Conservation (phyloP, 2,888 invertebrate genomes). For the Oligia latruncula region DNA sequence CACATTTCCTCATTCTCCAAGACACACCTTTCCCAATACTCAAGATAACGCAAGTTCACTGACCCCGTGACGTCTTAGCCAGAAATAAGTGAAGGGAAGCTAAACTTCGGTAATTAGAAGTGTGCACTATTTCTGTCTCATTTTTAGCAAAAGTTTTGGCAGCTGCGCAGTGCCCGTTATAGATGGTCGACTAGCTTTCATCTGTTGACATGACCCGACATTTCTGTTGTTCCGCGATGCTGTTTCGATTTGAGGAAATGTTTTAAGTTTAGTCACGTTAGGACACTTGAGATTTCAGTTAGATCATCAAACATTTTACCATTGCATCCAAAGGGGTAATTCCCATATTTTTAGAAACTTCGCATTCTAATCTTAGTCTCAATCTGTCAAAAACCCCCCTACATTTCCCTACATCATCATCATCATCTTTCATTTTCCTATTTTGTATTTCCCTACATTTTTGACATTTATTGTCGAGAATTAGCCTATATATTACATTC, state of each 20-base stretch:
- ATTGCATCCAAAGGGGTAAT: neutral
- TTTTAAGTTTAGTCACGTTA: neutral
- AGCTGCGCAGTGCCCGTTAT: constrained; percentile 55
- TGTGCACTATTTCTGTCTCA: constrained; percentile 63
- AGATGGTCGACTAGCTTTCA: constrained; percentile 61
- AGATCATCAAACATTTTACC: neutral
- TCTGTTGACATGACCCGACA: constrained; percentile 62
- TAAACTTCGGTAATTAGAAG: constrained; percentile 63
- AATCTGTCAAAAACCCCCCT: neutral
- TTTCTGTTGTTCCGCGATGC: constrained; percentile 46
- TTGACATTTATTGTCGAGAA: neutral
- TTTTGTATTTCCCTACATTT: neutral
- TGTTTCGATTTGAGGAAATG: constrained; percentile 11
- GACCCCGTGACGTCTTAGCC: constrained; percentile 60
- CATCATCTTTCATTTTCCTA: too few relatives aligned
- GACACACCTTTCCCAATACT: constrained; percentile 31
- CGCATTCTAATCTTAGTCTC: neutral
- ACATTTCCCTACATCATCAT: neutral
- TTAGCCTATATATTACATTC: neutral
- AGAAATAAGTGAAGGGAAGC: constrained; percentile 61
- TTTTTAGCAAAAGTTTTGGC: constrained; percentile 67
- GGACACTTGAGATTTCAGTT: neutral
- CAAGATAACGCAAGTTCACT: constrained; percentile 61
- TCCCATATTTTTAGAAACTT: neutral
- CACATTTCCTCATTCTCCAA: constrained; percentile 25